These are phyloP conservation scores for Sebastes glaucus DNA, from an alignment of 2,797 vertebrate genomes.

Conservation along the genomic window DNA sequence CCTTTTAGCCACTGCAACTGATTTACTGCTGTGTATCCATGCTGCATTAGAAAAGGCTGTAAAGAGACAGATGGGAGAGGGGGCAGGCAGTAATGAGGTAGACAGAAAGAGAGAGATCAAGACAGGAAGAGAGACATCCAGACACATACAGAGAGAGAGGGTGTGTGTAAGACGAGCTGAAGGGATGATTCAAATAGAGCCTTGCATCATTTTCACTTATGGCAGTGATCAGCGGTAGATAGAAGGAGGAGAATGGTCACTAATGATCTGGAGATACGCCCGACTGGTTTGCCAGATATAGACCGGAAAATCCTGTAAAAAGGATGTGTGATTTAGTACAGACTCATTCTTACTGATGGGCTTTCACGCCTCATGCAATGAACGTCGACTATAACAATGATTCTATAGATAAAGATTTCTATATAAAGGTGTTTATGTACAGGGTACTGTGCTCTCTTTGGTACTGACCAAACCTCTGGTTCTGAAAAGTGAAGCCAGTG, in stretches of 20 bases:
- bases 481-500: no score
- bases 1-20: conserved; percentile 40
- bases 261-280: conserved; percentile 44
- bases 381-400: not conserved
- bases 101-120: conserved; percentile 4
- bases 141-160: not conserved
- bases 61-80: conserved; percentile 40
- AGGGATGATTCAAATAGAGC: conserved; percentile 14
- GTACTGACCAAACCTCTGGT: no score
- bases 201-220: conserved; percentile 31
- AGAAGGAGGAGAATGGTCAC: conserved; percentile 24
- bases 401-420: not conserved
- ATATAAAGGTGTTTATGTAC: not conserved
- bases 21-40: conserved; percentile 35
- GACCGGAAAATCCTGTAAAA: conserved; percentile 6
- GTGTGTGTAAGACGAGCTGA: not conserved
- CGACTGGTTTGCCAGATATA: conserved; percentile 22
- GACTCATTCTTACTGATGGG: not conserved
- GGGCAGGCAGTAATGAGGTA: conserved; percentile 4
- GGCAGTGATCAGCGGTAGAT: conserved; percentile 33
- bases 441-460: accelerated
- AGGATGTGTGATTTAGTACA: conserved; percentile 1
- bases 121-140: conserved; percentile 16
- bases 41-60: conserved; percentile 25
- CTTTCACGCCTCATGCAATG: not conserved